Evolutionary conservation across 2,797 vertebrate species (phyloP), one percentile per base, ranked within the genome.

Genomic region (Poliocrania exsul): DNA sequence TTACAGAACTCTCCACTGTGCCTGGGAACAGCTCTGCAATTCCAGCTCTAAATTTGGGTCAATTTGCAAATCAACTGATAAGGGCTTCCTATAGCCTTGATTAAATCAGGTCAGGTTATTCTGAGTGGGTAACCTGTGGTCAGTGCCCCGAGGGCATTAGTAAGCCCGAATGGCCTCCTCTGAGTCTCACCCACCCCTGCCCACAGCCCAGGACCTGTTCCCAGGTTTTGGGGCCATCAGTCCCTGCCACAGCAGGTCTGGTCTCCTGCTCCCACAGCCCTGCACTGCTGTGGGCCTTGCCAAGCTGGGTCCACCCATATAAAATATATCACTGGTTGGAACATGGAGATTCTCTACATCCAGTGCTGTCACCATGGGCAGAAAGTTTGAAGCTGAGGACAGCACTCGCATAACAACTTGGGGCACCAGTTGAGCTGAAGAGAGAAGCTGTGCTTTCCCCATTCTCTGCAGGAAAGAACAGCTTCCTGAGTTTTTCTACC

Each of bases 391-490:
- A 37, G 25, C 5, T 51, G 11, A 58, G n/a, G 49, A 24, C 13
- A 21, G n/a, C 0, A 0, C 18, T n/a, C 35, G 86, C 8, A 1
- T 57, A 24, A 17, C 60, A n/a, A 25, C 40, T 50, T 4, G 1
- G 35, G 25, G 20, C 67, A 50, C 1, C 0, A 44, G 37, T 18
- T 51, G 51, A 88, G 18, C 47, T 65, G 23, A 11, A 42, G 64
- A 70, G 56, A 13, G 23, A 81, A 73, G 18, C 21, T 40, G 13
- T 8, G 0, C 23, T 37, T 89, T 40, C 11, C 13, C 13, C 18
- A 26, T 47, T 42, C 37, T 42, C 16, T 11, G 20, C 11, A 69
- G 25, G n/a, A 23, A 56, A 44, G 47, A 47, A 62, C 25, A 26
- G 7, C 40, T 73, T 42, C 42, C 31, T 50, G 20, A 56, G 11